phyloP scores from a whole-genome alignment of 1,140 invertebrate genomes.

The Bombus confusus region DNA sequence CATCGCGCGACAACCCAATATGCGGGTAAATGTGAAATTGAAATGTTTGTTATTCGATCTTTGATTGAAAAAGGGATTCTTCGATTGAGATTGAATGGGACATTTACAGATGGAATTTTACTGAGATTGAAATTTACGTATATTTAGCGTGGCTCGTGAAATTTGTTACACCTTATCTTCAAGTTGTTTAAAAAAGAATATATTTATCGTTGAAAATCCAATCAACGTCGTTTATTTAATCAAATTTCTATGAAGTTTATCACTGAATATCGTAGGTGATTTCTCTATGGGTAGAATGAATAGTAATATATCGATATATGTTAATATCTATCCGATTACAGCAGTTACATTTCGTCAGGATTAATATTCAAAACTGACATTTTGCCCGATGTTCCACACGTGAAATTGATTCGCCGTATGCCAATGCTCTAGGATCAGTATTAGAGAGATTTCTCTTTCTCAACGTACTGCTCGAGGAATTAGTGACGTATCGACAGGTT shows the following conservation, averaged over 20 bases:
- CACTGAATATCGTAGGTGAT: background rate
- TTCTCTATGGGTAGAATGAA: background rate
- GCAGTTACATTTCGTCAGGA: background rate
- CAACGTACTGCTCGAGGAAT: background rate
- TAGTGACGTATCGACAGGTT: conserved; percentile 15
- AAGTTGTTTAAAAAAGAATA: too few species aligned
- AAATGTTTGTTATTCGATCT: background rate
- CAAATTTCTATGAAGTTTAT: background rate
- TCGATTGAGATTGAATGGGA: too few species aligned
- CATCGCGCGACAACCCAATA: background rate
- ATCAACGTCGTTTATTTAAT: background rate
- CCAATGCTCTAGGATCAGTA: background rate
- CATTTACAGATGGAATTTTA: too few species aligned
- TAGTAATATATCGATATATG: too few species aligned
- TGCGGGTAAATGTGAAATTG: background rate
- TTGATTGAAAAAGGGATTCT: background rate
- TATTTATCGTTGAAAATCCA: too few species aligned
- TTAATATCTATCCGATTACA: too few species aligned
- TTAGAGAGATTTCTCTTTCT: background rate
- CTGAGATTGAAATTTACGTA: too few species aligned
- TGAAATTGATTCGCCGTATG: background rate
- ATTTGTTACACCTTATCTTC: too few species aligned
- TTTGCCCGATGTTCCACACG: background rate
- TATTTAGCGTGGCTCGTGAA: too few species aligned
- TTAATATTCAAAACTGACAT: conserved; percentile 12